Evolutionary conservation across 2,888 invertebrate species (phyloP).

Genomic region (Agonopterix arenella): DNA sequence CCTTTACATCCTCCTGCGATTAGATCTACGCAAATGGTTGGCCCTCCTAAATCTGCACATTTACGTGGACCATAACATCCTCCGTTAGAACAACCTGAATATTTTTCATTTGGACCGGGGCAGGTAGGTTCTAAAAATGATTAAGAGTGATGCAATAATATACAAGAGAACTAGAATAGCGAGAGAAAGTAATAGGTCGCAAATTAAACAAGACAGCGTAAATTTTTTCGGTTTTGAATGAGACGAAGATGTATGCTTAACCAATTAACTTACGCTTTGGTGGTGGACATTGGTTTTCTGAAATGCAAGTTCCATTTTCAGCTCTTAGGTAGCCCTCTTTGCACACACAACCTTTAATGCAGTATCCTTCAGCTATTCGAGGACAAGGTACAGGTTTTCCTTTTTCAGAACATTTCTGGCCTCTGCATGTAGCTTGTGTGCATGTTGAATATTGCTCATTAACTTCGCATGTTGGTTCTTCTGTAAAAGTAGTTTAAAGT

Average conservation of each 20-base stretch:
- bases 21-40: slow-evolving; percentile 12
- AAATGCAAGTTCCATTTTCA: slow-evolving; percentile 9
- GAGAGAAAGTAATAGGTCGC: too few species aligned
- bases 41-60: slow-evolving; percentile 4
- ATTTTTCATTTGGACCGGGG: slow-evolving; percentile 12
- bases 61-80: slow-evolving; percentile 17
- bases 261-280: too few species aligned
- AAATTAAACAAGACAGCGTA: too few species aligned
- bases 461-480: background rate
- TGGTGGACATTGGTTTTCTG: slow-evolving; percentile 1
- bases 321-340: slow-evolving; percentile 8
- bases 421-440: slow-evolving; percentile 2
- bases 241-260: too few species aligned
- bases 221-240: too few species aligned
- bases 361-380: background rate
- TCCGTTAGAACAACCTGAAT: slow-evolving; percentile 19
- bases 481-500: too few species aligned
- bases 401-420: slow-evolving; percentile 5
- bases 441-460: slow-evolving; percentile 5
- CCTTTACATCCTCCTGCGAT: slow-evolving; percentile 3
- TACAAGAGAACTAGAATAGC: too few species aligned
- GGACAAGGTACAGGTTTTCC: background rate
- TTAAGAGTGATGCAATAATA: too few species aligned
- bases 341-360: slow-evolving; percentile 10
- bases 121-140: too few species aligned